Base-by-base conservation (phyloP, 2,113 vertebrate genomes). In the Notarius lentiginosus region DNA sequence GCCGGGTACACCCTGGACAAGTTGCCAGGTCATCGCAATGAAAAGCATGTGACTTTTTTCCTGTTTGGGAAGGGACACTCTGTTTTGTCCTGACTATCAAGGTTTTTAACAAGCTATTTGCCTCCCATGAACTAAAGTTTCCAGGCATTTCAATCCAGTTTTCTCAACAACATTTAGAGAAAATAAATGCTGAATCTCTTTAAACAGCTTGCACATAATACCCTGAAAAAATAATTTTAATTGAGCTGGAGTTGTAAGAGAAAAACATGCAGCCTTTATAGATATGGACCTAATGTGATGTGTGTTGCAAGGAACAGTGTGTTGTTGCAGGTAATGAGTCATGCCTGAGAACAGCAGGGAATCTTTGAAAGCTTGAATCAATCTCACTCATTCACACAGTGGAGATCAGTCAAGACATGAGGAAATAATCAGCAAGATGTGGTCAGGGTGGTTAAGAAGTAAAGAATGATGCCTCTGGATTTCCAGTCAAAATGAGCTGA, bases 341-440 rank as follows among this genome's bases (percentile, higher is more conserved):
- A 49, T 18, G 20, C 80, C 80, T 82, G 80, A 65, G 60, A 41
- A 82, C 80, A 82, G 80, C 14, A 0, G 80, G 80, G 60, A 17
- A 51, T 82, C 80, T 82, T 82, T 82, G 5, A 82, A 61, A 24
- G 80, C 80, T 63, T 17, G 18, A 82, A 82, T 82, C 80, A 82
- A 82, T 82, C 80, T 82, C n/a, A 24, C 6, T 77, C 75, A 77
- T 77, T 77, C 75, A 55, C 12, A 79, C 51, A 79, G 76, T 0
- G 2, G 73, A 76, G 14, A 18, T 79, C 76, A 30, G n/a, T 56
- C 4, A 79, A 79, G 76, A 79, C 53, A 17, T 20, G 7, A 56
- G n/a, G 76, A 79, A 15, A 79, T 79, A 56, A 56, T 75, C 12
- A 56, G 73, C 47, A 1, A 77, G 47, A n/a, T n/a, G 12, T 24